These are phyloP conservation scores for Okamejei kenojei DNA, from an alignment of 2,797 vertebrate species.

Conservation along the genomic window DNA sequence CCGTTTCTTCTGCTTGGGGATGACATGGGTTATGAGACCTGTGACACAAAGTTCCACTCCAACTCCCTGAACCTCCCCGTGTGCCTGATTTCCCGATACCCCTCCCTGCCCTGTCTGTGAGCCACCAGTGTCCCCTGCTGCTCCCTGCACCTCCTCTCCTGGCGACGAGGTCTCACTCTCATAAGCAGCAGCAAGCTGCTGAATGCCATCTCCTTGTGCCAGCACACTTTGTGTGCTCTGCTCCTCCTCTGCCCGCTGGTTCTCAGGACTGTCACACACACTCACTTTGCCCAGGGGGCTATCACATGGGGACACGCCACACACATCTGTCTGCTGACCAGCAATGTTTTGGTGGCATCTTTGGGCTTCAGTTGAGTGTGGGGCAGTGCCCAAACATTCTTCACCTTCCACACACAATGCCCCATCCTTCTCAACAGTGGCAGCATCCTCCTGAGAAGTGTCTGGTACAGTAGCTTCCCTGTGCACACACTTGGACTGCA, in stretches of 20 bases:
- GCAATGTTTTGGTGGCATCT: background rate
- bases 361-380: background rate
- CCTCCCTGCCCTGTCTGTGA: too few relatives aligned
- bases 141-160: background rate
- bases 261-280: background rate
- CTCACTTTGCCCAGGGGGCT: background rate
- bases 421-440: background rate
- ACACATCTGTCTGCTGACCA: background rate
- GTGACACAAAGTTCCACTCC: slow-evolving; percentile 48
- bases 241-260: background rate
- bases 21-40: slow-evolving; percentile 45
- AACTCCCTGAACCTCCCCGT: background rate
- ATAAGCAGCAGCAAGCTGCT: background rate
- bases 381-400: background rate
- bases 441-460: background rate
- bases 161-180: background rate
- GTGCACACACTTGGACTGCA: background rate
- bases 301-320: background rate
- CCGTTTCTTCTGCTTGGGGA: background rate
- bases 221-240: background rate
- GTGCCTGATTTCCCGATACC: background rate
- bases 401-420: background rate
- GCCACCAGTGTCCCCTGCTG: too few relatives aligned
- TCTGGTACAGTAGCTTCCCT: background rate
- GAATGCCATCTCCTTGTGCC: background rate